Percentiles rank a stretch among this genome's conserved stretches.
These are phyloP conservation scores for Gasteruption jaculator DNA, from an alignment of 2,888 invertebrate genomes.

Conservation along the genomic window DNA sequence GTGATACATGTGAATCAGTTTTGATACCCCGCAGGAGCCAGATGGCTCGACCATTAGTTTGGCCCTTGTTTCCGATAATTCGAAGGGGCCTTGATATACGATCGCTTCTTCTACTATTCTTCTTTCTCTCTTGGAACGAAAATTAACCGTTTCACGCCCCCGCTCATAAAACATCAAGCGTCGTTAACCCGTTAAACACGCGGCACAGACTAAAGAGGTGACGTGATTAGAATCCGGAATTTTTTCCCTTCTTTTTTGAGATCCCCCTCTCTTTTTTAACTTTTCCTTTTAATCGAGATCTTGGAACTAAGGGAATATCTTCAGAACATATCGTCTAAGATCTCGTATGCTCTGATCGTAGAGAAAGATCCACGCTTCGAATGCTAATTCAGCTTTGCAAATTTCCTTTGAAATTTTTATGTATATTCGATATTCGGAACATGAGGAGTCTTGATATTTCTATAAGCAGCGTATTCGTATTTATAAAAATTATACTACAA, in stretches of 20 bases:
- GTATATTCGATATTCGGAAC: too few relatives aligned
- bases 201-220: too few relatives aligned
- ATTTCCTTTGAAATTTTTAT: too few relatives aligned
- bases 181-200: too few relatives aligned
- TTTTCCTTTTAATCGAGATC: too few relatives aligned
- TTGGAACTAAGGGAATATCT: too few relatives aligned
- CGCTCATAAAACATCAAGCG: constrained; percentile 43
- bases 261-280: neutral
- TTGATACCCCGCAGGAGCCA: constrained; percentile 41
- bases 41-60: constrained; percentile 42
- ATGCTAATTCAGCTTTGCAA: constrained; percentile 47
- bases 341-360: too few relatives aligned
- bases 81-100: constrained; percentile 45
- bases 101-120: constrained; percentile 34
- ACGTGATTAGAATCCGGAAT: constrained; percentile 4
- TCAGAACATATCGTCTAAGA: too few relatives aligned
- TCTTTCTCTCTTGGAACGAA: constrained; percentile 37
- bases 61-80: constrained; percentile 48
- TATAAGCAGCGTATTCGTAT: too few relatives aligned
- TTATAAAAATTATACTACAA: too few relatives aligned
- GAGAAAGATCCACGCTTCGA: constrained; percentile 35
- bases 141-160: constrained; percentile 48
- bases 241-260: constrained; percentile 4
- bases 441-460: too few relatives aligned
- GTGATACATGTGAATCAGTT: constrained; percentile 31